Evolutionary conservation across 2,888 invertebrate genomes (phyloP).

Genomic region (Julus scandinavius): DNA sequence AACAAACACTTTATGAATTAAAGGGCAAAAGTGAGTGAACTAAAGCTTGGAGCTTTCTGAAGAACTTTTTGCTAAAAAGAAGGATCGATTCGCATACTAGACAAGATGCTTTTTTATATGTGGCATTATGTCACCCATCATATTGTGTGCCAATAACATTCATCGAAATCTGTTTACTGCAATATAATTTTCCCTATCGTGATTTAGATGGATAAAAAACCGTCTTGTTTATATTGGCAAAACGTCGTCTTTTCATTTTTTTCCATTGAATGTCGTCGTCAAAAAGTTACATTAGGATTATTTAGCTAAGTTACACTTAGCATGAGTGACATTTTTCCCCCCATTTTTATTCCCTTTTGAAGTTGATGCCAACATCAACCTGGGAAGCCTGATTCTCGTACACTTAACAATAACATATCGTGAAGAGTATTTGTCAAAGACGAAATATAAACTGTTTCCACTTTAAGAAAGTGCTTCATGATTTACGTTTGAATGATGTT

Average conservation of each 20-base stretch:
- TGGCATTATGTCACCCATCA: too few relatives aligned
- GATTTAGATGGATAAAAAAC: neutral
- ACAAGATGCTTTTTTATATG: too few relatives aligned
- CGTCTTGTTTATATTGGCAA: neutral
- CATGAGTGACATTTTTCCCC: neutral
- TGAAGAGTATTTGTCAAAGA: constrained; percentile 11
- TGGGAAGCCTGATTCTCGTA: neutral
- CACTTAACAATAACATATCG: neutral
- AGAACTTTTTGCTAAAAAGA: too few relatives aligned
- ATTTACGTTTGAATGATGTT: constrained; percentile 34
- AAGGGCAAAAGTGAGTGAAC: too few relatives aligned
- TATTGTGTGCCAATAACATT: neutral
- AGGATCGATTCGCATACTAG: too few relatives aligned
- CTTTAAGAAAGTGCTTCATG: constrained; percentile 32
- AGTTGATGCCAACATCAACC: neutral
- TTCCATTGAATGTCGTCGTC: neutral
- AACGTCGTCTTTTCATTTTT: neutral
- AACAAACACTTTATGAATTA: too few relatives aligned
- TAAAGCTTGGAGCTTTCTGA: too few relatives aligned
- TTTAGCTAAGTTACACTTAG: neutral
- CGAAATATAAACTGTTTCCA: constrained; percentile 10
- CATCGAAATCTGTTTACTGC: neutral
- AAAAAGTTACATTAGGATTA: constrained; percentile 4
- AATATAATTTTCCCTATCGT: neutral
- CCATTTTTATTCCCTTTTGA: neutral